Base-by-base conservation (phyloP, 2,888 invertebrate species). In the Apodemia zela region DNA sequence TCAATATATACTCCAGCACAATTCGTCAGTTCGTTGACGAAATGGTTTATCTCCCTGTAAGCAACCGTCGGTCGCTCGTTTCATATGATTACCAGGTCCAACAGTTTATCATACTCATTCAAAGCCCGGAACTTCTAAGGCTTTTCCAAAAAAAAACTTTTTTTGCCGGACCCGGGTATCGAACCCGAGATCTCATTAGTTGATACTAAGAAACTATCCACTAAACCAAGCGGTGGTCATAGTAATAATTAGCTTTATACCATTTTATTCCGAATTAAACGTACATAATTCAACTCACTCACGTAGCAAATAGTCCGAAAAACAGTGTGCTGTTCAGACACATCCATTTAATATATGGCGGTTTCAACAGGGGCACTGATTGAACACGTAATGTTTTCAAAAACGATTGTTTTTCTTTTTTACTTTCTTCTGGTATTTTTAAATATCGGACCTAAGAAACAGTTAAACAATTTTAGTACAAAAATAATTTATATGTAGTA, bases 271-370 rank as follows among this genome's bases (percentile, higher is more conserved):
- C 18, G 61, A 18, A 51, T 21, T 59, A 25, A 47, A 45, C 35
- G n/a, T 63, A 38, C 11, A 38, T 42, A 42, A 42, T 42, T 42
- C 42, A 15, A 42, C 42, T 42, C 15, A 89, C 93, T 92, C 84
- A 95, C 95, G 94, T 93, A 73, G 94, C 91, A 92, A 95, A 94
- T 72, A 94, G 93, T 10, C 93, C 90, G 72, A 94, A 94, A 71
- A 94, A 91, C 17, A 95, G 87, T 60, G 85, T 80, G 59, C 90
- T 93, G 62, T 93, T 92, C 0, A 95, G 81, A 0, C 81, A 67
- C 63, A 94, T 89, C 77, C 92, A 92, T 71, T 87, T 88, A 2
- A 93, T 69, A 59, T 93, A 86, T 0, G 94, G 94, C 1, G 91
- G 82, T 65, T 81, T 89, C 38, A 94, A 79, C 38, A 95, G 76